Evolutionary conservation across 2,888 invertebrate species (phyloP).

Genomic region (Plutella xylostella): DNA sequence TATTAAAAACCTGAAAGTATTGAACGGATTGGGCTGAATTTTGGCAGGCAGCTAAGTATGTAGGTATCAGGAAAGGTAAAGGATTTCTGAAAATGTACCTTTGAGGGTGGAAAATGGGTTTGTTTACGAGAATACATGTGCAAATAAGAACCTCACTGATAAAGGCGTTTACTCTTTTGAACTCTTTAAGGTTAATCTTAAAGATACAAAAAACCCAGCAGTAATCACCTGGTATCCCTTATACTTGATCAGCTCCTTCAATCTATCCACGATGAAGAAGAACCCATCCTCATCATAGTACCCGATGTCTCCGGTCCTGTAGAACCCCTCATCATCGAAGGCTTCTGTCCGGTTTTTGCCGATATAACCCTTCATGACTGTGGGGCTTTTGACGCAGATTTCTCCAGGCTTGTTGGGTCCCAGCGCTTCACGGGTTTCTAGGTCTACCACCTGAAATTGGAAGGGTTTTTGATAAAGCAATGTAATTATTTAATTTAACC

Average conservation of each 20-base stretch:
- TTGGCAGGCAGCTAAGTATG: no score
- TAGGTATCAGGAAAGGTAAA: no score
- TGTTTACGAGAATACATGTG: no score
- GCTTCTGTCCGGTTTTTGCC: conserved; percentile 65
- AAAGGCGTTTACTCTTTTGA: no score
- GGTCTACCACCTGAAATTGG: conserved; percentile 54
- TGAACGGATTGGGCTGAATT: no score
- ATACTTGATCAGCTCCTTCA: conserved; percentile 51
- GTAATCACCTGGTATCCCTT: conserved; percentile 35
- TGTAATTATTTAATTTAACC: no score
- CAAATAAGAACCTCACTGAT: no score
- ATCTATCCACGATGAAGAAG: conserved; percentile 43
- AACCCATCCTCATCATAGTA: conserved; percentile 46
- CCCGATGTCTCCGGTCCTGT: conserved; percentile 48
- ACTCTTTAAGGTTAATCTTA: no score
- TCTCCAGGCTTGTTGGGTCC: conserved; percentile 81
- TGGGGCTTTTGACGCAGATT: conserved; percentile 80
- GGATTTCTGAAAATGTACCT: no score
- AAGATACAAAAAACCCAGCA: no score
- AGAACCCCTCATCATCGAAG: conserved; percentile 40
- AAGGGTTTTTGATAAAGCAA: background rate
- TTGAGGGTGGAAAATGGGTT: no score
- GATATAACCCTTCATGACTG: conserved; percentile 86
- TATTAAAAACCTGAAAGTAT: no score
- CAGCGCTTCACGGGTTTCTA: conserved; percentile 69